phyloP scores from a whole-genome alignment of 1,140 invertebrate genomes.

The Drosophila nasuta region DNA sequence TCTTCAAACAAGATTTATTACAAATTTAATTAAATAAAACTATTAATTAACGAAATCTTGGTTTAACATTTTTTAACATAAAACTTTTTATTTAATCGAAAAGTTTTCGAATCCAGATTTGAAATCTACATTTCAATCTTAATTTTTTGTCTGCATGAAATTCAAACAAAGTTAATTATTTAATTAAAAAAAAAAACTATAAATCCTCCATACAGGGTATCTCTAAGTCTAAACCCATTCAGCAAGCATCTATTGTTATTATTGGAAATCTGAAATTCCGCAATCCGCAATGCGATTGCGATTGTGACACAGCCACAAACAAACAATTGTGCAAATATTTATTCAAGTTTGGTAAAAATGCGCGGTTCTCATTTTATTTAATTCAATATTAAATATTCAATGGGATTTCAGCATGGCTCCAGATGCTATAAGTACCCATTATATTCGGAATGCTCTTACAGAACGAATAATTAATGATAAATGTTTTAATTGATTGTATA shows the following conservation, averaged over 20 bases:
- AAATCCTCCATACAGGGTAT: background rate
- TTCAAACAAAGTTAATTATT: too few species aligned
- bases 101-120: too few species aligned
- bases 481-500: slow-evolving; percentile 63
- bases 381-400: slow-evolving; percentile 66
- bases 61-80: too few species aligned
- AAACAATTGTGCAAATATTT: slow-evolving; percentile 68
- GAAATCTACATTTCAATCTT: too few species aligned
- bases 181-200: too few species aligned
- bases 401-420: slow-evolving; percentile 31
- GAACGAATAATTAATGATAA: slow-evolving; percentile 71
- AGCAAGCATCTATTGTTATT: background rate
- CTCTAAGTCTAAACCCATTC: background rate
- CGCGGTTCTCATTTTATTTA: slow-evolving; percentile 53
- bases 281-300: slow-evolving; percentile 43
- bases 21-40: too few species aligned
- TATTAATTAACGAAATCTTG: too few species aligned
- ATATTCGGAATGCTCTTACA: slow-evolving; percentile 50
- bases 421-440: slow-evolving; percentile 23
- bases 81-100: too few species aligned
- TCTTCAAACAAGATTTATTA: too few species aligned
- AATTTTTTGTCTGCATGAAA: too few species aligned
- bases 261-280: slow-evolving; percentile 11
- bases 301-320: slow-evolving; percentile 53
- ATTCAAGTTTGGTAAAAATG: slow-evolving; percentile 49